Conservation (phyloP, 2,888 invertebrate species). For the Stegana nigrithorax region DNA sequence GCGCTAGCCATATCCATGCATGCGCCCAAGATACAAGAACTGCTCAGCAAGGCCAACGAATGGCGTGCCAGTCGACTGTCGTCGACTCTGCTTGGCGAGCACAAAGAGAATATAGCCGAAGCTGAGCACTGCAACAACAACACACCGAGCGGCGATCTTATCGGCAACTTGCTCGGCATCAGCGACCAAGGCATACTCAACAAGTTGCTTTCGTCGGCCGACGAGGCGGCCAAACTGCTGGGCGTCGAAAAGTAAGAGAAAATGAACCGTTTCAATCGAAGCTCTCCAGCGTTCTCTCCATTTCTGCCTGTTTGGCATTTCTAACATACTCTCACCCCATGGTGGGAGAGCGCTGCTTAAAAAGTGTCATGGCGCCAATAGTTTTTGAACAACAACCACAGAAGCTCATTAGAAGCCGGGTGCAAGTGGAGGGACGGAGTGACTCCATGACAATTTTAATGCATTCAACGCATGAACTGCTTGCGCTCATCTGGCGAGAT, state of each 20-base stretch:
- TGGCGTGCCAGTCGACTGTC: slow-evolving; percentile 57
- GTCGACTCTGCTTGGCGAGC: slow-evolving; percentile 48
- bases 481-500: no score
- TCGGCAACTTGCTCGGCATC: slow-evolving; percentile 90
- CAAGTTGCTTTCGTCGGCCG: slow-evolving; percentile 83
- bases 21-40: slow-evolving; percentile 63
- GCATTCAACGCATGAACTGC: no score
- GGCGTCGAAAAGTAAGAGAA: slow-evolving; percentile 77
- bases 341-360: no score
- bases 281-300: no score
- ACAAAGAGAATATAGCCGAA: slow-evolving; percentile 62
- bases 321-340: no score
- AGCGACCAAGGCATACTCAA: slow-evolving; percentile 88
- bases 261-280: no score
- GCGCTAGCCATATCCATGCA: slow-evolving; percentile 38
- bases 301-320: no score
- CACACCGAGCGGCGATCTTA: slow-evolving; percentile 73
- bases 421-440: no score
- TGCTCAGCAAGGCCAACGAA: slow-evolving; percentile 62
- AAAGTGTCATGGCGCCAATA: no score
- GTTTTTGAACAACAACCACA: no score
- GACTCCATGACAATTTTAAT: no score
- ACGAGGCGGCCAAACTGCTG: slow-evolving; percentile 88
- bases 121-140: slow-evolving; percentile 39
- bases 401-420: no score